Percentiles rank a stretch among this genome's conserved stretches.
Evolutionary conservation across 2,888 invertebrate genomes (phyloP).

Genomic region (Nymphalis urticae): DNA sequence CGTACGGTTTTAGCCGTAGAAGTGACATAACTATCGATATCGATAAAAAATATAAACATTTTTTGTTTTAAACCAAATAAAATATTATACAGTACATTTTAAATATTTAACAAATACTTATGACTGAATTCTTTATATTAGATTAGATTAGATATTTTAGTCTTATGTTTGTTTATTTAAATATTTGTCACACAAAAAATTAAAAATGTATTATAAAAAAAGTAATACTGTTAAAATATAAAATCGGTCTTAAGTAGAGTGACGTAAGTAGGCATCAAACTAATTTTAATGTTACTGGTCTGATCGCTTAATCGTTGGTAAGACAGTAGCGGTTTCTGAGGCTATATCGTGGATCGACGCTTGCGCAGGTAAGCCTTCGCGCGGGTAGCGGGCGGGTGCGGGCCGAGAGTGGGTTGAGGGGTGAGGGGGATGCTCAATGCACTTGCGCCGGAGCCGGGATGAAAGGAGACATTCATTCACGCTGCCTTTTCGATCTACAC

Average conservation of each 20-base stretch:
- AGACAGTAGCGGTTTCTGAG: slow-evolving; percentile 65
- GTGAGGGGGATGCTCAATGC: slow-evolving; percentile 51
- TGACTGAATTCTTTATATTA: no score
- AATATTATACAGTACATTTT: no score
- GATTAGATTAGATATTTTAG: no score
- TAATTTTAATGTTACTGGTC: not conserved
- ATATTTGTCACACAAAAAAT: no score
- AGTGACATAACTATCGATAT: not conserved
- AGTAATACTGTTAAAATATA: not conserved
- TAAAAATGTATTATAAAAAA: no score
- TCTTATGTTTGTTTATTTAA: no score
- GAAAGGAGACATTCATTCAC: slow-evolving; percentile 43
- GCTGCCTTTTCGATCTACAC: slow-evolving; percentile 14
- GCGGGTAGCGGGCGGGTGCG: slow-evolving; percentile 33
- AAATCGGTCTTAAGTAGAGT: not conserved
- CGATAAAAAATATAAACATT: no score
- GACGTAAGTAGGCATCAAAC: slow-evolving; percentile 17
- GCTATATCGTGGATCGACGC: slow-evolving; percentile 57
- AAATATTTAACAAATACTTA: no score
- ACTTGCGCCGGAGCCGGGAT: slow-evolving; percentile 58
- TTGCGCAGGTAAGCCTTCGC: slow-evolving; percentile 71
- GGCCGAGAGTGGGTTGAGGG: slow-evolving; percentile 39
- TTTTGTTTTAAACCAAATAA: no score
- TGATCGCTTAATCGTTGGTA: slow-evolving; percentile 47
- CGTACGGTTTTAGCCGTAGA: not conserved